A percentile compares a stretch with the other conserved stretches of the same genome.
Evolutionary conservation across 1,140 invertebrate genomes (phyloP).

Genomic region (Cydia amplana): DNA sequence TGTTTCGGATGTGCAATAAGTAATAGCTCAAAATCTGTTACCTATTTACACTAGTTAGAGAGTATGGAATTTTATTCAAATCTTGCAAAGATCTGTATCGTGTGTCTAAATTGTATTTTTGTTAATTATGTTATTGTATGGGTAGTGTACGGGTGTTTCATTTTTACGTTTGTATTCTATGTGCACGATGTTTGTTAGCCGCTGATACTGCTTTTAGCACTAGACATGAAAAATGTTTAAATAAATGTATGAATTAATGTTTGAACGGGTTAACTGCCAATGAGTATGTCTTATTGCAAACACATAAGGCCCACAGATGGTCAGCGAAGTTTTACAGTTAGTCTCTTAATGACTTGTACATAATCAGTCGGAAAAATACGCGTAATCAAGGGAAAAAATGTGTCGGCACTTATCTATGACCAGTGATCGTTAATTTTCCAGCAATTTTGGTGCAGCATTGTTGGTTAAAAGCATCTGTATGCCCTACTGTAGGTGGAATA

Average conservation of each 20-base stretch:
- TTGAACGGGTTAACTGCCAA: too few relatives aligned
- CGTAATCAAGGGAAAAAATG: too few relatives aligned
- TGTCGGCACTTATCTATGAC: too few relatives aligned
- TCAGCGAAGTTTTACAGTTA: too few relatives aligned
- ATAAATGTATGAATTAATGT: not conserved
- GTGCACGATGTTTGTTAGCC: not conserved
- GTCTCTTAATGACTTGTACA: too few relatives aligned
- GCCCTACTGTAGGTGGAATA: too few relatives aligned
- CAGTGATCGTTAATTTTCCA: too few relatives aligned
- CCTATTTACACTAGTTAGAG: constrained; percentile 62
- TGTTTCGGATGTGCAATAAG: constrained; percentile 56
- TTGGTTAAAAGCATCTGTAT: too few relatives aligned
- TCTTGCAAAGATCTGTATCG: constrained; percentile 49
- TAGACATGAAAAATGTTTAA: not conserved
- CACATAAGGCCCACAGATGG: too few relatives aligned
- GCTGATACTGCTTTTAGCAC: not conserved
- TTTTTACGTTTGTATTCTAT: not conserved
- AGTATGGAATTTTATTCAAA: constrained; percentile 48
- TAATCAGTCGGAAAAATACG: too few relatives aligned
- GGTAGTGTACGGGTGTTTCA: not conserved
- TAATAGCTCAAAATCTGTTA: constrained; percentile 64
- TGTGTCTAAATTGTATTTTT: constrained; percentile 38
- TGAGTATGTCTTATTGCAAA: too few relatives aligned
- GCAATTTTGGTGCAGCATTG: too few relatives aligned
- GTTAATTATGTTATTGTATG: constrained; percentile 37